These are phyloP conservation scores for Synchiropus splendidus DNA, from an alignment of 2,113 vertebrate genomes.

Conservation along the genomic window DNA sequence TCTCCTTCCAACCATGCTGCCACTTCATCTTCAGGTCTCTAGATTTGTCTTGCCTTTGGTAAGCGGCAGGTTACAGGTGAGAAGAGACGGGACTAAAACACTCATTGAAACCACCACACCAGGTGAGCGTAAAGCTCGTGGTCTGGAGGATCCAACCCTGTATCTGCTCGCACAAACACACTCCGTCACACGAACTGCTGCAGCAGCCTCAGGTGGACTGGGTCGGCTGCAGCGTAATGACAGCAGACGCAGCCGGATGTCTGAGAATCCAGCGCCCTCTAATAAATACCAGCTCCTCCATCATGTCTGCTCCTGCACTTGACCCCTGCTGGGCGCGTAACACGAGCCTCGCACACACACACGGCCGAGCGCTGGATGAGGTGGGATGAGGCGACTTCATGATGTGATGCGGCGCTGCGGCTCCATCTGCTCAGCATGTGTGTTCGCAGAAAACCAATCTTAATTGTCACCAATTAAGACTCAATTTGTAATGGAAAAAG, in stretches of 20 bases:
- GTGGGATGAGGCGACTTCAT: no score
- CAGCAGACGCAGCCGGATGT: conserved; percentile 46
- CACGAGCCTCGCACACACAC: neutral
- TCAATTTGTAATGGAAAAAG: conserved; percentile 51
- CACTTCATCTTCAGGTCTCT: no score
- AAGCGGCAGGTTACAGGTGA: no score
- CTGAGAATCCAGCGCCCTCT: conserved; percentile 36
- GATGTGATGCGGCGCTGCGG: no score
- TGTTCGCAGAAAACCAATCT: conserved; percentile 4
- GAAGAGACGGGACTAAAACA: no score
- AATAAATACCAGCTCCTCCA: conserved; percentile 15
- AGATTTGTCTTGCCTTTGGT: no score
- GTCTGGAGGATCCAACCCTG: no score
- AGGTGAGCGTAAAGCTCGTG: no score
- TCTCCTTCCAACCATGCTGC: no score
- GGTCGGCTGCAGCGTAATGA: conserved; percentile 6
- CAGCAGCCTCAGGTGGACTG: conserved; percentile 21
- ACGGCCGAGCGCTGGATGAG: no score
- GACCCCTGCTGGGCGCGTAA: conserved; percentile 20
- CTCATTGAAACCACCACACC: no score
- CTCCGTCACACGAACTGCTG: neutral
- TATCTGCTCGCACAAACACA: no score
- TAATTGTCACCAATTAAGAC: conserved; percentile 41
- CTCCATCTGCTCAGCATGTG: conserved; percentile 55
- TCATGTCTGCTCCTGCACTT: conserved; percentile 15